Evolutionary conservation across 2,797 vertebrate species (phyloP).

Genomic region (Loriculus beryllinus): DNA sequence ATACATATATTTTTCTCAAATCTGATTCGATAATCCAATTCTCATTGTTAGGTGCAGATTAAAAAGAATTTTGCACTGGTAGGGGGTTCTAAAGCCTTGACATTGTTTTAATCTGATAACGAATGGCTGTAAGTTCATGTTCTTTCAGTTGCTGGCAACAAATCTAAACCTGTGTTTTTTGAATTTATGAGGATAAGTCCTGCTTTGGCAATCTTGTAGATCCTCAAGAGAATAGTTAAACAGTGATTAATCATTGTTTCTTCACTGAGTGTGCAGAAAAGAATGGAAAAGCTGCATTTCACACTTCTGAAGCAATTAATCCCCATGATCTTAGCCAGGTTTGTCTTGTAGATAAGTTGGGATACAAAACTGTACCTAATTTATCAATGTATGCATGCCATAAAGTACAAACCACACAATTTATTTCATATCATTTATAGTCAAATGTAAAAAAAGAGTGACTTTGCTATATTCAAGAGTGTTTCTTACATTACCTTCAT

Average conservation of each 20-base stretch:
- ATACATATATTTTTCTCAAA: constrained; percentile 10
- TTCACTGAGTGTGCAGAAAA: constrained; percentile 93
- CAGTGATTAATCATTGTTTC: constrained; percentile 99
- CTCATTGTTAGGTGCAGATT: constrained; percentile 63
- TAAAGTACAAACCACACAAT: constrained; percentile 99
- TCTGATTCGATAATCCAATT: constrained; percentile 58
- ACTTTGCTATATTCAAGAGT: constrained; percentile 97
- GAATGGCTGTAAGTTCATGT: constrained; percentile 94
- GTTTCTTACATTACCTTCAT: constrained; percentile 98
- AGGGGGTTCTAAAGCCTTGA: constrained; percentile 87
- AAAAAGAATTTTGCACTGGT: constrained; percentile 81
- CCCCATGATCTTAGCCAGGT: constrained; percentile 99
- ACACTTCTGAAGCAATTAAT: constrained; percentile 99
- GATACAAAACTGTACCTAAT: constrained; percentile 99
- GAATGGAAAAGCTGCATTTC: constrained; percentile 97
- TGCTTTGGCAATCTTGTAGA: constrained; percentile 95
- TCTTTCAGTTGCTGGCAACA: constrained; percentile 82
- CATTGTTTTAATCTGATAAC: constrained; percentile 98
- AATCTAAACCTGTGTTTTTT: constrained; percentile 84
- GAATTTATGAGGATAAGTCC: constrained; percentile 98
- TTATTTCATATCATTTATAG: constrained; percentile 99
- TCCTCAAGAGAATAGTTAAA: constrained; percentile 99
- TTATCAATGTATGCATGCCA: constrained; percentile 99
- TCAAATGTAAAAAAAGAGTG: constrained; percentile 98
- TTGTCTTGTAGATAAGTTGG: constrained; percentile 99